phyloP scores from a whole-genome alignment of 1,140 invertebrate species.

The Brachionus koreanus region DNA sequence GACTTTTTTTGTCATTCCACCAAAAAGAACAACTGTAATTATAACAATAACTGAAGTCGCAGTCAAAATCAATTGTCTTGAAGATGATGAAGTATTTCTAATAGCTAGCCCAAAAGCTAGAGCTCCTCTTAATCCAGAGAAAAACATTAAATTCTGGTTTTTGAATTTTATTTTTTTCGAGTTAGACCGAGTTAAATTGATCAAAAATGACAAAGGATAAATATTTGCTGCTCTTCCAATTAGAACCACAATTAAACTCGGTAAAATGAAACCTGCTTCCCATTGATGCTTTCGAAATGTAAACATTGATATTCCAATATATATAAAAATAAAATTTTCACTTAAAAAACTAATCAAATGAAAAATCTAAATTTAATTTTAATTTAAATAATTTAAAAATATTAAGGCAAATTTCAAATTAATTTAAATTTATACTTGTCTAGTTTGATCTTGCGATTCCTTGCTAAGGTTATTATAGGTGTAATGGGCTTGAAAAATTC shows the following conservation, averaged over 20 bases:
- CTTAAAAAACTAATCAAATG: slow-evolving; percentile 91
- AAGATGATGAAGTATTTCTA: slow-evolving; percentile 82
- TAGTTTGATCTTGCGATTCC: slow-evolving; percentile 65
- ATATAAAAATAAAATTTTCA: slow-evolving; percentile 97
- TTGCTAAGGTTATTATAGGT: slow-evolving; percentile 92
- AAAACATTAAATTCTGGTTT: slow-evolving; percentile 97
- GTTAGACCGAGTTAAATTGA: slow-evolving; percentile 86
- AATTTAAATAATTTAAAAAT: slow-evolving; percentile 51
- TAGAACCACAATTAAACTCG: slow-evolving; percentile 78
- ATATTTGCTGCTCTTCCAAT: slow-evolving; percentile 85
- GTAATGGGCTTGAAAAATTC: slow-evolving; percentile 97
- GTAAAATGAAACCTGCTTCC: slow-evolving; percentile 81
- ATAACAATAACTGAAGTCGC: slow-evolving; percentile 94
- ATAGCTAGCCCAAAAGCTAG: slow-evolving; percentile 98
- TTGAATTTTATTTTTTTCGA: slow-evolving; percentile 68
- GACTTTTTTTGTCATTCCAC: slow-evolving; percentile 82
- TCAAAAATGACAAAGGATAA: slow-evolving; percentile 85
- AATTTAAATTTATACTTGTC: neutral
- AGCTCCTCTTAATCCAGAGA: slow-evolving; percentile 86
- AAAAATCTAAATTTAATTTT: slow-evolving; percentile 89
- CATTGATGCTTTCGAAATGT: slow-evolving; percentile 94
- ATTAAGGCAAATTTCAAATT: neutral
- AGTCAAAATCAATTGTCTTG: slow-evolving; percentile 86
- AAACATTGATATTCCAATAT: slow-evolving; percentile 97
- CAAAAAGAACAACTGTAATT: slow-evolving; percentile 88